Evolutionary conservation across 64 coral and sea anemone species (phyloP), one percentile per base, ranked within the genome.

Genomic region (Anthopleura sola): DNA sequence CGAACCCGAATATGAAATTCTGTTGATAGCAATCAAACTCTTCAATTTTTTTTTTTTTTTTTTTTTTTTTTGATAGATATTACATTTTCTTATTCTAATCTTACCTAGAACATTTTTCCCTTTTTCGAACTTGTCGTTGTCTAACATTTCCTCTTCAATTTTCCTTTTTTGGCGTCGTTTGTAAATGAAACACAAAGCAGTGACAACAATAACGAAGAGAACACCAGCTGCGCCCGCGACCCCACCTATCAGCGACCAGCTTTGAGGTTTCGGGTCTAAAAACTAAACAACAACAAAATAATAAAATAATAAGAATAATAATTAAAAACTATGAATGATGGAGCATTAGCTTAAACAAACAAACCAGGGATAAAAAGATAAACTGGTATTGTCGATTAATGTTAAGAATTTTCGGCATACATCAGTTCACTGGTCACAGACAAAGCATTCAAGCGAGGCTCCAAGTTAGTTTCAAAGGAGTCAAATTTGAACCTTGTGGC

Each of bases 171-270:
- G 14, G 18, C 4, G 31, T 55, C 69, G 68, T 19, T 78, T 90
- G 6, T 33, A 71, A 39, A 60, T 1, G n/a, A 84, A 49, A 11
- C 66, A 84, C 26, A 84, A 23, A 33, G 60, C n/a, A 36, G 55
- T 20, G 37, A 90, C 20, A 44, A 78, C 17, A 23, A 90, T 18
- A 2, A 71, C 53, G 51, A 47, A 15, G 11, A 91, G 12, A 82
- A 50, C 40, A 1, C 19, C 36, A 20, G 55, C 76, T 1, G 75
- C 44, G 4, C 75, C 89, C 33, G 56, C 71, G n/a, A 91, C 24
- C 10, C 75, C 75, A 32, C 56, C 84, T 44, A 91, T 56, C n/a
- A 91, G 38, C 5, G 75, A 40, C 89, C 89, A 86, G 19, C 86
- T 49, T 86, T 78, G 6, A 50, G 84, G 49, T 69, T 91, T 75